These are phyloP conservation scores for Ramphastos sulfuratus DNA, from an alignment of 2,113 vertebrate genomes.

Conservation along the genomic window DNA sequence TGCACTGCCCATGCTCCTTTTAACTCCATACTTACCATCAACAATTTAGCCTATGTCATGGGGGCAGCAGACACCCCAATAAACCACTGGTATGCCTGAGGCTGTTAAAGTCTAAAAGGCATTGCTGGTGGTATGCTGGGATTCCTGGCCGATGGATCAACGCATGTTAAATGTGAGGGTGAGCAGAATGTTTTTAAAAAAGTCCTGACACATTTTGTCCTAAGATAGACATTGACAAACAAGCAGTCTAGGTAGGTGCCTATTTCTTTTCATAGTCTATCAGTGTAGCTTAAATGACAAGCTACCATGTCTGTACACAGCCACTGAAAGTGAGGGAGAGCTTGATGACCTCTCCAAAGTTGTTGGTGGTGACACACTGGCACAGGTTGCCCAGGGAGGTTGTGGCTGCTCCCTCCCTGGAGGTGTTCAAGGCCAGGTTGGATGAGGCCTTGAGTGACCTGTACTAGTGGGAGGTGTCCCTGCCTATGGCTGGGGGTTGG, in stretches of 20 bases:
- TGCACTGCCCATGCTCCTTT: background rate
- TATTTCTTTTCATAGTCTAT: background rate
- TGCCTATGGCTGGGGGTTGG: too few relatives aligned
- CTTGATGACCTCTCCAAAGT: background rate
- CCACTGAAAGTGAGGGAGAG: background rate
- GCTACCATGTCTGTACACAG: accelerated
- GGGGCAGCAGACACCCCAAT: background rate
- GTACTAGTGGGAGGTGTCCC: too few relatives aligned
- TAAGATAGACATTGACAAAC: background rate
- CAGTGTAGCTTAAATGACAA: background rate
- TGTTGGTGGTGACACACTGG: too few relatives aligned
- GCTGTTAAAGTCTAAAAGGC: background rate
- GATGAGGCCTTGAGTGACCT: too few relatives aligned
- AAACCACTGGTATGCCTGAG: background rate
- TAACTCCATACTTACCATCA: background rate
- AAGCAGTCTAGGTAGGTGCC: background rate
- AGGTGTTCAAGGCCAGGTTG: too few relatives aligned
- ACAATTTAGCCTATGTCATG: background rate
- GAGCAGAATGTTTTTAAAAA: background rate
- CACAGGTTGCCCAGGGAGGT: too few relatives aligned
- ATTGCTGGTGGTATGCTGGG: background rate
- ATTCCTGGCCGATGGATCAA: background rate
- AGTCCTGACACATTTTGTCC: background rate
- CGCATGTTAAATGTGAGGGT: background rate
- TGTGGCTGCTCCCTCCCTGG: too few relatives aligned